A percentile compares a stretch with the other conserved stretches of the same genome.
These are phyloP conservation scores for mouse (Mus musculus) DNA, from an alignment of 2,113 vertebrate genomes.

Conservation along the genomic window DNA sequence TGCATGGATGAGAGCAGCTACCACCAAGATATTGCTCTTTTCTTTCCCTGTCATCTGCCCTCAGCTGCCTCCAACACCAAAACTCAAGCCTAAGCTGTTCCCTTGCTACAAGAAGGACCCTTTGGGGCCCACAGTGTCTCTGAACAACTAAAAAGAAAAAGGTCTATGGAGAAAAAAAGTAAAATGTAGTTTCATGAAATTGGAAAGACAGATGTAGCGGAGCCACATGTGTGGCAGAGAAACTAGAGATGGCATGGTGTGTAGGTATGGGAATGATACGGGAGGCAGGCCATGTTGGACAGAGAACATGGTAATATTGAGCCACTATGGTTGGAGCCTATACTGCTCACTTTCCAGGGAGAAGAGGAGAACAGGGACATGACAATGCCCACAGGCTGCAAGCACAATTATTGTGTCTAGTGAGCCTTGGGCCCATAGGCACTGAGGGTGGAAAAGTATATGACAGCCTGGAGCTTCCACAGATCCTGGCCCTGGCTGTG, in stretches of 20 bases:
- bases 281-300: neutral
- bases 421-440: neutral
- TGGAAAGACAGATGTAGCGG: neutral
- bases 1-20: neutral
- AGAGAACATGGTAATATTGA: neutral
- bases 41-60: neutral
- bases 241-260: neutral
- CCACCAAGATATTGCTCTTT: neutral
- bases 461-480: neutral
- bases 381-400: neutral
- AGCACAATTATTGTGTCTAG: neutral
- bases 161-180: neutral
- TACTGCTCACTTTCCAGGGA: neutral
- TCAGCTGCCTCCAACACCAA: neutral
- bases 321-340: neutral
- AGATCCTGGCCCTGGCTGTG: neutral
- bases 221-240: neutral
- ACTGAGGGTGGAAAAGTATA: neutral
- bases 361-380: neutral
- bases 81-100: neutral
- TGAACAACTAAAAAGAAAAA: neutral
- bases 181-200: neutral
- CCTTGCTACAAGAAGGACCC: neutral
- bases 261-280: neutral
- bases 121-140: neutral